phyloP scores from a whole-genome alignment of 2,113 vertebrate genomes.

The Thermophis baileyi region DNA sequence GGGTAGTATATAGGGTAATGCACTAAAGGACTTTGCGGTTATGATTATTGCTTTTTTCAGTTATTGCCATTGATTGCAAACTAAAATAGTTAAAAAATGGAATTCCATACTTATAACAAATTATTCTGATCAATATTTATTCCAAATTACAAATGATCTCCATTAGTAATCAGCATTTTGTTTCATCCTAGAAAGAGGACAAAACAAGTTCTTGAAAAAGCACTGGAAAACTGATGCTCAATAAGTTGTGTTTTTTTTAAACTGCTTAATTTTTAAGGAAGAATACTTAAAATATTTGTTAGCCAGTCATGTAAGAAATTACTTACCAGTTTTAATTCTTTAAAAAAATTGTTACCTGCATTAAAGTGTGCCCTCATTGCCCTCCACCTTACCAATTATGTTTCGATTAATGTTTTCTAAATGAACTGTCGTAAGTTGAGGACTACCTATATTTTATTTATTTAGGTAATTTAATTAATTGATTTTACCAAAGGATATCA shows the following conservation, averaged over 20 bases:
- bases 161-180: background rate
- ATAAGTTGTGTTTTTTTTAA: background rate
- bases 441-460: background rate
- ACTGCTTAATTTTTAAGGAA: background rate
- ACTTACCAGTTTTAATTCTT: background rate
- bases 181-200: background rate
- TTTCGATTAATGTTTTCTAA: background rate
- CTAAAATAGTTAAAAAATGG: background rate
- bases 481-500: background rate
- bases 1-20: background rate
- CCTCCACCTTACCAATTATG: background rate
- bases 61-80: background rate
- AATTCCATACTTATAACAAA: background rate
- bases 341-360: background rate
- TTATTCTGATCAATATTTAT: background rate
- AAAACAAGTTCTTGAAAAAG: background rate
- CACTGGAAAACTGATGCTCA: background rate
- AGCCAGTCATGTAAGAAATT: background rate
- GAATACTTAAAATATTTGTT: background rate
- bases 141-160: background rate
- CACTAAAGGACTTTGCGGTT: background rate
- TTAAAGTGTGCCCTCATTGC: background rate
- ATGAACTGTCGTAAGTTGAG: background rate
- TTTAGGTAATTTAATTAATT: background rate
- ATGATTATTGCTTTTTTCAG: background rate